phyloP scores from a whole-genome alignment of 2,888 invertebrate genomes.

The Sesia apiformis region DNA sequence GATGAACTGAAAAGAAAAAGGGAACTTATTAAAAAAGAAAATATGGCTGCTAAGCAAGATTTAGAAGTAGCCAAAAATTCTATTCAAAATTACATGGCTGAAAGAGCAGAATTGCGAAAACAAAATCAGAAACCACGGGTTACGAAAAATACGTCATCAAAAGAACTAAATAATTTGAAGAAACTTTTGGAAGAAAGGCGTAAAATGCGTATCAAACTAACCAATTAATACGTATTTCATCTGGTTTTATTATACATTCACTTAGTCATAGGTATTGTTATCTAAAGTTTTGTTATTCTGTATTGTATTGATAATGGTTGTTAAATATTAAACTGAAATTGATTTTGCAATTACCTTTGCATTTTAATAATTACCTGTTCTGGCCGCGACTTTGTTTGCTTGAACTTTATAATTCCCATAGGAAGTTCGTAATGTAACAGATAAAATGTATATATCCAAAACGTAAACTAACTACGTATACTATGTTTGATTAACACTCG shows the following conservation, averaged over 20 bases:
- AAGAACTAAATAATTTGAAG: constrained; percentile 62
- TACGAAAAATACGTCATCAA: constrained; percentile 22
- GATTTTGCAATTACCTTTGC: too few relatives aligned
- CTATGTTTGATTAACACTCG: too few relatives aligned
- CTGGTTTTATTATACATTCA: not conserved
- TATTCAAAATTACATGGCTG: constrained; percentile 46
- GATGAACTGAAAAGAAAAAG: constrained; percentile 70
- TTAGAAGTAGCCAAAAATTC: constrained; percentile 59
- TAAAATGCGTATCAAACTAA: constrained; percentile 35
- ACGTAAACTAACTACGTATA: too few relatives aligned
- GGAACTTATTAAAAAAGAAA: constrained; percentile 51
- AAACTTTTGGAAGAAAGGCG: constrained; percentile 65
- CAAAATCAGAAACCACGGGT: constrained; percentile 29
- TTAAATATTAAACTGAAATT: too few relatives aligned
- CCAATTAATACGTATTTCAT: constrained; percentile 3
- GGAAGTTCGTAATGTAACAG: too few relatives aligned
- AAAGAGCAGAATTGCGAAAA: constrained; percentile 35
- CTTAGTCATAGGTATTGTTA: not conserved
- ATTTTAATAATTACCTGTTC: too few relatives aligned
- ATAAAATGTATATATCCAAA: too few relatives aligned
- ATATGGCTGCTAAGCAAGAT: constrained; percentile 53
- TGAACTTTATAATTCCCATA: too few relatives aligned
- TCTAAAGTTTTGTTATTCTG: too few relatives aligned
- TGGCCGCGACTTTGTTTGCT: too few relatives aligned
- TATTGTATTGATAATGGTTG: too few relatives aligned